Conservation (phyloP, 64 coral and sea anemone species). For the Platygyra sinensis region DNA sequence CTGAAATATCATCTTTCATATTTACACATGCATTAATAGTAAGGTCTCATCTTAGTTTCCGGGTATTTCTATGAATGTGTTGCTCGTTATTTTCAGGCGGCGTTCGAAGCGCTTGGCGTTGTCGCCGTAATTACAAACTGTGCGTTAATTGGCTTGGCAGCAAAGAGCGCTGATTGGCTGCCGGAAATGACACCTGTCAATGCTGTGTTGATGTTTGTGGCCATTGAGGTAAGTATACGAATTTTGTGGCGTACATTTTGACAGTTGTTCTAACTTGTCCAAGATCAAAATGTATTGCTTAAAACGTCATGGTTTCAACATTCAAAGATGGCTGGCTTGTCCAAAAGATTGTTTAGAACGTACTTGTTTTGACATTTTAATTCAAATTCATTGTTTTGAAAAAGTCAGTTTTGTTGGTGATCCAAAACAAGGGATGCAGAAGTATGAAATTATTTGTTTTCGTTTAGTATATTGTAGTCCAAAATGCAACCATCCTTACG, state of each 20-base stretch:
- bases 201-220: conserved; percentile 91
- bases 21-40: no score
- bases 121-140: conserved; percentile 97
- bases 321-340: no score
- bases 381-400: no score
- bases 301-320: no score
- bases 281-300: background rate
- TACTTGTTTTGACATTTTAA: no score
- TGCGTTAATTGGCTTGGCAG: conserved; percentile 94
- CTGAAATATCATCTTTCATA: no score
- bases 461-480: no score
- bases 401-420: no score
- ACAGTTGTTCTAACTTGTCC: background rate
- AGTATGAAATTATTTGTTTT: no score
- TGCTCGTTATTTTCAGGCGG: conserved; percentile 48
- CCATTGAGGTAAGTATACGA: conserved; percentile 76
- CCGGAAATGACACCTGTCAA: conserved; percentile 86
- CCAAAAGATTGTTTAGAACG: no score
- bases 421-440: no score
- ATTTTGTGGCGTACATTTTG: background rate
- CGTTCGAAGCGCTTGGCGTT: conserved; percentile 88
- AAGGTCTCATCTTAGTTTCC: background rate
- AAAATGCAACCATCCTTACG: no score
- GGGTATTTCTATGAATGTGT: background rate
- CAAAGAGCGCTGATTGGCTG: conserved; percentile 81